These are phyloP conservation scores for Poeciliopsis presidionis DNA, from an alignment of 2,797 vertebrate species.

Conservation along the genomic window DNA sequence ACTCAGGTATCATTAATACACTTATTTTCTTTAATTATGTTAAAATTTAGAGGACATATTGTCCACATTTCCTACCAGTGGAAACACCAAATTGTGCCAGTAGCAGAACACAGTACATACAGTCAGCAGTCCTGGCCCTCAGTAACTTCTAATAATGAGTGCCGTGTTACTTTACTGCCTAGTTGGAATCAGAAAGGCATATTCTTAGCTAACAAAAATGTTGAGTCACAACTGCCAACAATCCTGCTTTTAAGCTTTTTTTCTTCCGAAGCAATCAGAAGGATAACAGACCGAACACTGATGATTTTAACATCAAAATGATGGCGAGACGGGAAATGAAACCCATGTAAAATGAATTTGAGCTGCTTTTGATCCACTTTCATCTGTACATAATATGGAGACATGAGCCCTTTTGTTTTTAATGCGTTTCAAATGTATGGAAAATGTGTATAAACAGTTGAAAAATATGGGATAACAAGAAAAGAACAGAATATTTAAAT, in stretches of 20 bases:
- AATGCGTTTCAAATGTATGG: slow-evolving; percentile 30
- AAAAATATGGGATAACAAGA: slow-evolving; percentile 30
- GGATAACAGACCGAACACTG: slow-evolving; percentile 38
- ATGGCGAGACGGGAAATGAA: slow-evolving; percentile 55
- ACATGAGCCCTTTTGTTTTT: slow-evolving; percentile 32
- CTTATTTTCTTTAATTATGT: neutral
- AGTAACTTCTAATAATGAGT: neutral
- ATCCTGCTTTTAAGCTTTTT: slow-evolving; percentile 37
- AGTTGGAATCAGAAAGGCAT: slow-evolving; percentile 24
- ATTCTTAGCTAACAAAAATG: slow-evolving; percentile 47
- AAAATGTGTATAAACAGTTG: slow-evolving; percentile 12
- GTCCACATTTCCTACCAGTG: neutral
- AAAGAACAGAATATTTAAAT: neutral
- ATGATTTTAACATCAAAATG: slow-evolving; percentile 43
- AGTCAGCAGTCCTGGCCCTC: neutral
- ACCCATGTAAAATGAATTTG: slow-evolving; percentile 60
- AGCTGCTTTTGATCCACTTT: slow-evolving; percentile 56
- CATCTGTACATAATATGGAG: slow-evolving; percentile 41
- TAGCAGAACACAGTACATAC: neutral
- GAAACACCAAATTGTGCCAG: neutral
- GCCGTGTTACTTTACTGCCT: neutral
- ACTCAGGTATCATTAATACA: neutral
- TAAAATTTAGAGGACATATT: neutral
- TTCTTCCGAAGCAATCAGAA: slow-evolving; percentile 34
- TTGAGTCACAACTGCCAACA: slow-evolving; percentile 45